Evolutionary conservation across 1,140 invertebrate genomes (phyloP), one percentile per base, ranked within the genome.

Genomic region (Catajapyx aquilonaris): DNA sequence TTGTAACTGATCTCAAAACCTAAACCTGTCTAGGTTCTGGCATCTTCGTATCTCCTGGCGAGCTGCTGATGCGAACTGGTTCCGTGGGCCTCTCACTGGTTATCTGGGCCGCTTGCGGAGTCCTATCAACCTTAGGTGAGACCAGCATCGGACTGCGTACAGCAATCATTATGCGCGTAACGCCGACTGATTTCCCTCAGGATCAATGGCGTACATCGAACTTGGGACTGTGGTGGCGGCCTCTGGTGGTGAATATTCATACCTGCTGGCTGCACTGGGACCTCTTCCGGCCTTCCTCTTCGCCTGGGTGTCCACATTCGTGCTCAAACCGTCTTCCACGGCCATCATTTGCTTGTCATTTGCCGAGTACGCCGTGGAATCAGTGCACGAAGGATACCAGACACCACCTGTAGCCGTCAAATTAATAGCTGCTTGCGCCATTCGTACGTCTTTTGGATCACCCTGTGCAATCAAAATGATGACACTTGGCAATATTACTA

Each of bases 1-100:
- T n/a, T n/a, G n/a, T n/a, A n/a, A n/a, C n/a, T n/a, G n/a, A n/a
- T n/a, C n/a, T n/a, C n/a, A n/a, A n/a, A n/a, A n/a, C n/a, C n/a
- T n/a, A n/a, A n/a, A n/a, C 23, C 23, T 13, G 13, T 28, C 23
- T 13, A 81, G 81, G 86, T 50, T 90, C 85, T 60, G 90, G 90
- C 67, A 94, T 96, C 64, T 96, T 94, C 68, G 85, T 96, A 56
- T 93, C 87, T 56, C 88, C 90, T 49, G 85, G 86, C 58, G 88
- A 87, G 57, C 73, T 96, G 53, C 64, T 95, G 49, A 66, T 76
- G 55, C 70, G 86, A 54, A 87, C 85, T 39, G 85, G 85, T 51
- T 91, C 85, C 56, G 81, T 94, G 53, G 88, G 85, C 52, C 68
- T 90, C 60, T 88, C 85, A 60, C 81, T 95, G 55, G 64, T 91